phyloP scores from a whole-genome alignment of 1,140 invertebrate genomes.

The Drosophila kanapiae region DNA sequence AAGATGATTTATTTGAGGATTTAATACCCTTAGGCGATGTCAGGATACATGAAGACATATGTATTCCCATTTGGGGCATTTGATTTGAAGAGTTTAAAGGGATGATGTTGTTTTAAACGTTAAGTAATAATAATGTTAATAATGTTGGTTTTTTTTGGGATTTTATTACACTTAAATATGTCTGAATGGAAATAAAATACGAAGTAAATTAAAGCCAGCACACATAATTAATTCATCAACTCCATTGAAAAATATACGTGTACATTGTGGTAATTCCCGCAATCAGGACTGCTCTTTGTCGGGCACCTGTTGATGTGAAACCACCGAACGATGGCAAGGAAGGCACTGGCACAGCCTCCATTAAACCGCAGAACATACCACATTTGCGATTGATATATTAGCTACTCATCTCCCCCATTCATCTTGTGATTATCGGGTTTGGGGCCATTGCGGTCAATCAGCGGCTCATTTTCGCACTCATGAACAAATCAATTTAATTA shows the following conservation, averaged over 20 bases:
- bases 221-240: conserved; percentile 2
- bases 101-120: not conserved
- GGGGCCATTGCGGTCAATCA: conserved; percentile 42
- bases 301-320: conserved; percentile 28
- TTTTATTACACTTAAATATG: no score
- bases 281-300: conserved; percentile 10
- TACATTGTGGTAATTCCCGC: not conserved
- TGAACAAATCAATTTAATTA: conserved; percentile 51
- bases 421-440: conserved; percentile 31
- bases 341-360: not conserved
- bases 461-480: conserved; percentile 45
- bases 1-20: not conserved
- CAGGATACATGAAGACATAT: no score
- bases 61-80: not conserved
- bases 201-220: not conserved
- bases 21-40: not conserved
- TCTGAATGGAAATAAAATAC: not conserved
- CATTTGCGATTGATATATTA: conserved; percentile 50
- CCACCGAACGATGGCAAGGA: conserved; percentile 13
- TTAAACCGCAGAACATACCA: conserved; percentile 14
- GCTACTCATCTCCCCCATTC: conserved; percentile 34
- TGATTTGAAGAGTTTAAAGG: not conserved
- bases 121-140: not conserved
- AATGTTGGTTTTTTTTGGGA: no score
- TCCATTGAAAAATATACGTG: not conserved